A percentile compares a stretch with the other conserved stretches of the same genome.
phyloP scores from a whole-genome alignment of 2,113 vertebrate genomes.

The Peromyscus californicus region DNA sequence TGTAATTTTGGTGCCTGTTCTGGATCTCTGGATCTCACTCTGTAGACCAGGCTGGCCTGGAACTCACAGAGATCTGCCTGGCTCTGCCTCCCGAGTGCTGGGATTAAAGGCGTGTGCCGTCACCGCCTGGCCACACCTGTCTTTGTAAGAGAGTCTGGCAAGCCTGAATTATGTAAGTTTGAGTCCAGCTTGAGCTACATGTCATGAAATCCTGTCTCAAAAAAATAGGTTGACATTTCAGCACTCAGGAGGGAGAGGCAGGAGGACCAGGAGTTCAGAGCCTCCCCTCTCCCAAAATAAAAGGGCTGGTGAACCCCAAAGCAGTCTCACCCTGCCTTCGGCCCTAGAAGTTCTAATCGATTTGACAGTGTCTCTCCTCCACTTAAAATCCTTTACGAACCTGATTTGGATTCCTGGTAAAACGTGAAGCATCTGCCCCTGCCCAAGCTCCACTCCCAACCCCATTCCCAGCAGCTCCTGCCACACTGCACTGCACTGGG shows the following conservation, averaged over 20 bases:
- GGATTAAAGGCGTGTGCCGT: too few species aligned
- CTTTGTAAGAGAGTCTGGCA: background rate
- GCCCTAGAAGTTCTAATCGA: background rate
- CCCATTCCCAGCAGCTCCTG: background rate
- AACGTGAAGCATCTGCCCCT: background rate
- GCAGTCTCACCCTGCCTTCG: background rate
- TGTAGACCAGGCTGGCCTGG: too few species aligned
- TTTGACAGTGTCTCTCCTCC: background rate
- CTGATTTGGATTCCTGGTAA: background rate
- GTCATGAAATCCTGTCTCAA: background rate
- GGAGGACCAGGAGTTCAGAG: background rate
- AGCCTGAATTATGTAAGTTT: background rate
- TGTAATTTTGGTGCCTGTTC: too few species aligned
- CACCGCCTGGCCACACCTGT: too few species aligned
- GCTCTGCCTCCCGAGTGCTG: too few species aligned
- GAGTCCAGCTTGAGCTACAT: background rate
- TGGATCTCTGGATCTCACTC: too few species aligned
- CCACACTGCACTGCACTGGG: background rate
- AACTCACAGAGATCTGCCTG: too few species aligned
- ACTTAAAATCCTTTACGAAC: background rate
- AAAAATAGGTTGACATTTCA: background rate
- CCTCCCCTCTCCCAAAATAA: background rate
- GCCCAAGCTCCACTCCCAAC: too few species aligned
- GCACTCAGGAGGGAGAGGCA: background rate
- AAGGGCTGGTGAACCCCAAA: too few species aligned